A percentile compares a stretch with the other conserved stretches of the same genome.
These are phyloP conservation scores for Archips crataeganus DNA, from an alignment of 2,888 invertebrate species.

Conservation along the genomic window DNA sequence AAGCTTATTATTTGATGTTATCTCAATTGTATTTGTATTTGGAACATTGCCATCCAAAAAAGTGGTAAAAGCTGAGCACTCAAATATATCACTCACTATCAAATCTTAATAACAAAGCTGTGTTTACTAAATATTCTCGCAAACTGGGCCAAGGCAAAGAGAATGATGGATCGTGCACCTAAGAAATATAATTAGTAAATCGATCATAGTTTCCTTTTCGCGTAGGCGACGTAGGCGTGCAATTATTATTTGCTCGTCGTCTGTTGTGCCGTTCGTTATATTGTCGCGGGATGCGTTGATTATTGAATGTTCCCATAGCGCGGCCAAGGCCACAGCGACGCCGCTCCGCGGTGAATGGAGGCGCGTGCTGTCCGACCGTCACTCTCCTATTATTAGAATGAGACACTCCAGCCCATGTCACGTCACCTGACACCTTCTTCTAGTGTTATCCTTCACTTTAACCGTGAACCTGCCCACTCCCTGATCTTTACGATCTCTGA, in stretches of 20 bases:
- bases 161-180: slow-evolving; percentile 38
- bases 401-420: slow-evolving; percentile 56
- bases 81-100: slow-evolving; percentile 35
- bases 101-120: slow-evolving; percentile 35
- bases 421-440: slow-evolving; percentile 41
- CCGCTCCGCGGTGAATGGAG: slow-evolving; percentile 72
- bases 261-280: slow-evolving; percentile 45
- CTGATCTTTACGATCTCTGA: slow-evolving; percentile 11
- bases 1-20: neutral
- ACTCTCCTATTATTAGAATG: slow-evolving; percentile 72
- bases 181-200: slow-evolving; percentile 39
- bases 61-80: slow-evolving; percentile 26
- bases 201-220: slow-evolving; percentile 41
- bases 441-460: slow-evolving; percentile 1
- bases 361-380: slow-evolving; percentile 64
- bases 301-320: slow-evolving; percentile 60
- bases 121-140: slow-evolving; percentile 40
- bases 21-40: slow-evolving; percentile 15
- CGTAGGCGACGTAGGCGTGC: slow-evolving; percentile 32
- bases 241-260: slow-evolving; percentile 43
- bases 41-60: slow-evolving; percentile 34
- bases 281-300: slow-evolving; percentile 65
- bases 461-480: neutral
- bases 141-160: slow-evolving; percentile 36
- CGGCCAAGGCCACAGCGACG: slow-evolving; percentile 66